Base-by-base conservation (phyloP, 2,797 vertebrate species). In the Rhynchotus rufescens region DNA sequence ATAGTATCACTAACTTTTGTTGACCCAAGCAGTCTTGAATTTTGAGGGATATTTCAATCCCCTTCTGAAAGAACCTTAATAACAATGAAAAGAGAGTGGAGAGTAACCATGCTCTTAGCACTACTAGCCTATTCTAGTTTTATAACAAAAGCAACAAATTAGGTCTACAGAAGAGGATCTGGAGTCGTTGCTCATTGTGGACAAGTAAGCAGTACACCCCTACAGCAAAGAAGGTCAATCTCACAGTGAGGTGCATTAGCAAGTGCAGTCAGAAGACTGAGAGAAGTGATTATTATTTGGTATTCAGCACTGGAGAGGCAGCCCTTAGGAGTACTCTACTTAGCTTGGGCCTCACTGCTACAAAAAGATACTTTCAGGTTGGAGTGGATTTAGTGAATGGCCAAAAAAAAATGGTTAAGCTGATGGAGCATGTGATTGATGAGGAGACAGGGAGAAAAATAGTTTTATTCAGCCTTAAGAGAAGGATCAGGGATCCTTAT, bases 141-240 rank as follows among this genome's bases (percentile, higher is more conserved):
- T 66, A 81, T 45, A 68, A 36, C 51, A 23, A 51, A 28, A 25
- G 25, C 26, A 52, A 19, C 23, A 77, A 44, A 59, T 4, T 6
- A 72, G 20, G 15, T 51, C 59, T 75, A 28, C 44, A 89, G 26
- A 54, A 80, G 74, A 69, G 13, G 26, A 30, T 6, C 5, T 65
- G 45, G 10, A 40, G 9, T 5, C 67, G 5, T 7, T 73, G n/a
- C 32, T 3, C 3, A 9, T 36, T 9, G 23, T 22, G 30, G 30
- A 61, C 40, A 65, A 54, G 2, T 16, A 8, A 52, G 15, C 30
- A 79, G 44, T 54, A 42, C 6, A 54, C 1, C 11, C 11, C 6
- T 30, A 2, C 1, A 1, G 6, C 2, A 54, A 54, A 30, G 52
- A 30, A 30, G 21, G 15, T 26, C 15, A 60, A 15, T 9, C 4